Evolutionary conservation across 2,888 invertebrate species (phyloP).

Genomic region (Trissolcus brochymenae): DNA sequence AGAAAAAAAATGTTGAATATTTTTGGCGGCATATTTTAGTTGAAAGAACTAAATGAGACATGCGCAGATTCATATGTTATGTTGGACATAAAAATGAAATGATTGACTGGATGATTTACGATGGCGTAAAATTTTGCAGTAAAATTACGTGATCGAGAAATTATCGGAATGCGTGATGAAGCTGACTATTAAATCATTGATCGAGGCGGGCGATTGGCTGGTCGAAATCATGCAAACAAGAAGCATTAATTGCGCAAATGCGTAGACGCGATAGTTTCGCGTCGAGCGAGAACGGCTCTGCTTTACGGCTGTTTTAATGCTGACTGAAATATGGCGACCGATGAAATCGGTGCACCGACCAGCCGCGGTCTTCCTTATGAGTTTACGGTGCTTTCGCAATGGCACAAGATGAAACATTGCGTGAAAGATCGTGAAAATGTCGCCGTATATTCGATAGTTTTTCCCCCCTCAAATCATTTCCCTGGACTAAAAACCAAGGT

Average conservation of each 20-base stretch:
- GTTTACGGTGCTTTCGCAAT: slow-evolving; percentile 53
- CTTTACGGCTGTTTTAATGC: slow-evolving; percentile 63
- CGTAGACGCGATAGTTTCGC: slow-evolving; percentile 27
- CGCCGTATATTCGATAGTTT: slow-evolving; percentile 41
- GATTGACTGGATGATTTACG: slow-evolving; percentile 22
- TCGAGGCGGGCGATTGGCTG: slow-evolving; percentile 33
- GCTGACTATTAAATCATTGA: slow-evolving; percentile 48
- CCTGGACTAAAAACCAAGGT: too few species aligned
- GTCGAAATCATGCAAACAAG: slow-evolving; percentile 45
- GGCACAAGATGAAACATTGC: slow-evolving; percentile 46
- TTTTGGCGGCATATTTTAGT: too few species aligned
- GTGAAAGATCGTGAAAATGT: slow-evolving; percentile 26
- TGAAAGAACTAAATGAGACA: too few species aligned
- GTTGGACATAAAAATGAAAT: background rate
- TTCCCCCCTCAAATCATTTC: slow-evolving; percentile 20
- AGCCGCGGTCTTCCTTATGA: slow-evolving; percentile 60
- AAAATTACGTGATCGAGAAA: slow-evolving; percentile 25
- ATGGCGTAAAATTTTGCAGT: slow-evolving; percentile 23
- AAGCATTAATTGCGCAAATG: slow-evolving; percentile 44
- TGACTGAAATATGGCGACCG: slow-evolving; percentile 62
- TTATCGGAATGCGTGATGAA: slow-evolving; percentile 25
- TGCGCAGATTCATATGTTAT: too few species aligned
- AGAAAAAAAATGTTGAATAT: too few species aligned
- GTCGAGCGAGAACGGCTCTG: slow-evolving; percentile 36
- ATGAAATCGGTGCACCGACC: slow-evolving; percentile 59